phyloP scores from a whole-genome alignment of 2,113 vertebrate genomes.

The Coracopsis vasa region DNA sequence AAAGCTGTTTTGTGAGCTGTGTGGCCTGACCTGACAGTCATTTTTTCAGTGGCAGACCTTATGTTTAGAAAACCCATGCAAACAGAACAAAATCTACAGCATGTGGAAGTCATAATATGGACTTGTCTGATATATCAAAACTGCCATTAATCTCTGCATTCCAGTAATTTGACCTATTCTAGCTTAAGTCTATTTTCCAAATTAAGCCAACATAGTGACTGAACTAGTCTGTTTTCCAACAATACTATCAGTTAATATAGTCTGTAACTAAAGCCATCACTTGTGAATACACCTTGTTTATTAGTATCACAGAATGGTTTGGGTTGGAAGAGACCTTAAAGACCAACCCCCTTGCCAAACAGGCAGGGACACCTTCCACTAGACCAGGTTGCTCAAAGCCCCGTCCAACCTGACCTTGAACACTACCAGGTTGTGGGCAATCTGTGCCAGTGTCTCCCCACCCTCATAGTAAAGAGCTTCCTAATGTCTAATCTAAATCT shows the following conservation, averaged over 20 bases:
- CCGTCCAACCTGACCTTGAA: neutral
- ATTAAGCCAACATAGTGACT: rapidly evolving
- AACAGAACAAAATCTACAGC: neutral
- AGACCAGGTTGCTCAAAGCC: neutral
- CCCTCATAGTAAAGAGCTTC: neutral
- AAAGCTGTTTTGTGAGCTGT: neutral
- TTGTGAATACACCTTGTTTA: neutral
- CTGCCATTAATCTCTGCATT: neutral
- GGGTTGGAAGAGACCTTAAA: neutral
- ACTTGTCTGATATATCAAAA: neutral
- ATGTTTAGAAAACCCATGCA: neutral
- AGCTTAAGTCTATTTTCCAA: neutral
- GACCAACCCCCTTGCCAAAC: neutral
- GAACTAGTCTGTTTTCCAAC: neutral
- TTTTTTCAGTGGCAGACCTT: neutral
- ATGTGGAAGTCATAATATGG: rapidly evolving
- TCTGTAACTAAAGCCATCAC: neutral
- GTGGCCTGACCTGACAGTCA: rapidly evolving
- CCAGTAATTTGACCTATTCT: neutral
- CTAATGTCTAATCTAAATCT: neutral
- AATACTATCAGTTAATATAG: rapidly evolving
- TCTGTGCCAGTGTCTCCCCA: neutral
- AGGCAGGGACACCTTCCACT: neutral
- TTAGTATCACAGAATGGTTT: neutral
- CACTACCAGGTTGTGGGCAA: neutral